Evolutionary conservation across 2,113 vertebrate species (phyloP), one percentile per base, ranked within the genome.

Genomic region (Leucoraja erinaceus): DNA sequence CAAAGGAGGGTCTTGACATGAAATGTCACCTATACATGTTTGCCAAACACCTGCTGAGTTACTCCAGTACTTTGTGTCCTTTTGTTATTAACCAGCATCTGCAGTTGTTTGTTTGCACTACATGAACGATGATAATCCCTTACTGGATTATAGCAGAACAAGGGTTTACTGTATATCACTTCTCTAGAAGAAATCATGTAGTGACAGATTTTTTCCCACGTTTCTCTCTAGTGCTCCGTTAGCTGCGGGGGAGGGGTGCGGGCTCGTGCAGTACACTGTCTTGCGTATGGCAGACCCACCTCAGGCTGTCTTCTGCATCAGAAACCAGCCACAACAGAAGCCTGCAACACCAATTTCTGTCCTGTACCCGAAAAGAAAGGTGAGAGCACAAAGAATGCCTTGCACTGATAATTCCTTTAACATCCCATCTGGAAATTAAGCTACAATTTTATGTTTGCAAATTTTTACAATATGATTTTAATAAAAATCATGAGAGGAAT

Each of bases 281-380:
- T 97, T 90, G 90, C 93, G 0, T 94, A 95, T 7, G 96, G 96
- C 59, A 96, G 94, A 54, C 95, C 95, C 0, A 96, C 96, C 5
- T 66, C 94, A 0, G 95, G 96, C 33, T 98, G 98, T 93, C 81
- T 94, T 54, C 18, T 93, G 1, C 94, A 95, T 90, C 95, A 96
- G 81, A 97, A 97, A 94, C 97, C 98, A 0, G 20, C 94, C 1
- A 79, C 95, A 93, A 97, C 97, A 47, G 95, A 96, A 94, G 97
- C 97, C 93, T 98, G 98, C 94, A 98, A 97, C 94, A 98, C 97
- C 6, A 96, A 96, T 93, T 98, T 97, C 95, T 98, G 98, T 93
- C 95, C 96, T 6, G 94, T 95, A 6, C 93, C 95, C 25, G 96
- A 96, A 93, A 96, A 96, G 94, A 96, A 95, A 96, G 97, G 98